Evolutionary conservation across 2,797 vertebrate species (phyloP).

Genomic region (Muscicapa striata): DNA sequence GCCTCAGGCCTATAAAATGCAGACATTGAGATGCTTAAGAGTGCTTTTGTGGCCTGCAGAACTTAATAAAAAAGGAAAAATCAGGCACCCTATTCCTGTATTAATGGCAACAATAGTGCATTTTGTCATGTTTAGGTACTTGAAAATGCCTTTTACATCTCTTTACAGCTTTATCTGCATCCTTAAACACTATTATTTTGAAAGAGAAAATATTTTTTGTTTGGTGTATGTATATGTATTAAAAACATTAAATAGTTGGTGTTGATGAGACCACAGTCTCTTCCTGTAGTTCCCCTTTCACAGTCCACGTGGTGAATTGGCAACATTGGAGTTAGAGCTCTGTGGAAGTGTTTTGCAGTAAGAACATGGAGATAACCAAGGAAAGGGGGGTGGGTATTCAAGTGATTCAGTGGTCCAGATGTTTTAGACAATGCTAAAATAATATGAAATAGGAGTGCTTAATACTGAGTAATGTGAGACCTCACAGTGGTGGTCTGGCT

Average conservation of each 20-base stretch:
- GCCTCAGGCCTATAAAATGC: neutral
- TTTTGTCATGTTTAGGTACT: neutral
- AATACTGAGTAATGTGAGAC: neutral
- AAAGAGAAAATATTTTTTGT: neutral
- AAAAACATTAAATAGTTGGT: neutral
- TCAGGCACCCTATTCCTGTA: accelerated
- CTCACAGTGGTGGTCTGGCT: neutral
- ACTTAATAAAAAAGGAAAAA: neutral
- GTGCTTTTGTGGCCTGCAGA: neutral
- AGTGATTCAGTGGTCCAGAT: neutral
- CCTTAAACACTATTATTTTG: neutral
- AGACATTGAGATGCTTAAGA: neutral
- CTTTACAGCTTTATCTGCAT: neutral
- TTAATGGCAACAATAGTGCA: neutral
- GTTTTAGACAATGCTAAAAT: neutral
- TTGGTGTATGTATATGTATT: neutral
- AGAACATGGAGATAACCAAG: neutral
- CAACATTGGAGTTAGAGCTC: neutral
- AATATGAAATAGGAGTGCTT: neutral
- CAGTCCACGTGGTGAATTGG: neutral
- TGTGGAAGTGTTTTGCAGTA: neutral
- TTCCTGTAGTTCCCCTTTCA: neutral
- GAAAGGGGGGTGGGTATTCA: accelerated
- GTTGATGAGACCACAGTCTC: neutral
- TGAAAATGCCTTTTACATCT: neutral